Evolutionary conservation across 1,140 invertebrate species (phyloP).

Genomic region (Dysdera silvatica): DNA sequence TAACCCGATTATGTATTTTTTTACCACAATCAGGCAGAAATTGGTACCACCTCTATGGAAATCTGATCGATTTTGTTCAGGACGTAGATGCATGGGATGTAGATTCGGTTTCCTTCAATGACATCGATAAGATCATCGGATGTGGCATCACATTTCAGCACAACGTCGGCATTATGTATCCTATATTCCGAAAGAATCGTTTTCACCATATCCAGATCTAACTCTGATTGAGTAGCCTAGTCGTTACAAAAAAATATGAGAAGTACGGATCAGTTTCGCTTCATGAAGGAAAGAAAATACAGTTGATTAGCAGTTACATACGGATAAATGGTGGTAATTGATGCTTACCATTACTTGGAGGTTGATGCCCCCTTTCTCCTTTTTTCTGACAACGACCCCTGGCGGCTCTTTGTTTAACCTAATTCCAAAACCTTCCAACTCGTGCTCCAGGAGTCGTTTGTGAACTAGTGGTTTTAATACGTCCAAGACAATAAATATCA

Average conservation of each 20-base stretch:
- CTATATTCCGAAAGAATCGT: constrained; percentile 94
- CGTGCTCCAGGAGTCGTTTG: constrained; percentile 92
- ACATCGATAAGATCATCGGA: constrained; percentile 98
- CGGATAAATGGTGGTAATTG: background rate
- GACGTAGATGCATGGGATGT: constrained; percentile 96
- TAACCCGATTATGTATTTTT: no score
- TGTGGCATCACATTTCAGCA: constrained; percentile 86
- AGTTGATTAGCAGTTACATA: no score
- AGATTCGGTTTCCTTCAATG: constrained; percentile 96
- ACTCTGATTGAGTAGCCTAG: constrained; percentile 80
- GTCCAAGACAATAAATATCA: constrained; percentile 97
- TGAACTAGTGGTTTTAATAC: constrained; percentile 94
- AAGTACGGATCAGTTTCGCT: no score
- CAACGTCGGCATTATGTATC: constrained; percentile 97
- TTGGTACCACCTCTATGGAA: constrained; percentile 48
- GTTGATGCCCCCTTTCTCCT: constrained; percentile 96
- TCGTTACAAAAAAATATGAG: constrained; percentile 32
- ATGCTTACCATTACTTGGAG: constrained; percentile 70
- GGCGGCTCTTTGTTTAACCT: constrained; percentile 94
- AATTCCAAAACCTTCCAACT: constrained; percentile 97
- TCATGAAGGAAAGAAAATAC: no score
- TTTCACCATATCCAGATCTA: constrained; percentile 92
- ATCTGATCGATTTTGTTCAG: constrained; percentile 92
- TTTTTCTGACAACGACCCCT: constrained; percentile 90
- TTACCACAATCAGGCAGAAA: background rate